These are phyloP conservation scores for Toxonevra muliebris DNA, from an alignment of 2,888 invertebrate genomes.

Conservation along the genomic window DNA sequence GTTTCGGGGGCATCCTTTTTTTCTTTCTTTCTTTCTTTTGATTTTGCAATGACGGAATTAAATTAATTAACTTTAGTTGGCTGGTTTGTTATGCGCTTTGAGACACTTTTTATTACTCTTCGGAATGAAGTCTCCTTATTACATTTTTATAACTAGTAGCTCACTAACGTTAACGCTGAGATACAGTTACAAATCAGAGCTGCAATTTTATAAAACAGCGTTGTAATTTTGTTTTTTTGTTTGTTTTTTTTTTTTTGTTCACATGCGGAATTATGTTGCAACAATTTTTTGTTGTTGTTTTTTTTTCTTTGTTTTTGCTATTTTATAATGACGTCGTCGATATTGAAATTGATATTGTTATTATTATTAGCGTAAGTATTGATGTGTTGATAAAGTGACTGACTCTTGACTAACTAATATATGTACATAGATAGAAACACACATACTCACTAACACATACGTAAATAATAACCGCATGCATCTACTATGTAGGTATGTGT, in stretches of 20 bases:
- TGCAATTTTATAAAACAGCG: not conserved
- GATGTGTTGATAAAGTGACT: constrained; percentile 21
- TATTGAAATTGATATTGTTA: too few species aligned
- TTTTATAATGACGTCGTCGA: constrained; percentile 22
- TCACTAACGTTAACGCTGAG: too few species aligned
- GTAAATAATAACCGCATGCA: not conserved
- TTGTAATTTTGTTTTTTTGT: constrained; percentile 12
- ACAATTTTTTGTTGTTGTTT: constrained; percentile 1
- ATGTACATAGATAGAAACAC: constrained; percentile 17
- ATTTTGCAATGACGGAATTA: too few species aligned
- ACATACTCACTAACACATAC: constrained; percentile 10
- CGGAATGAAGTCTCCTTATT: too few species aligned
- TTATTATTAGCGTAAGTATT: constrained; percentile 7
- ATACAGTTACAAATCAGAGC: not conserved
- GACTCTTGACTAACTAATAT: constrained; percentile 29
- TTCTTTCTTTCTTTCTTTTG: too few species aligned
- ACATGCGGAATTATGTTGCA: too few species aligned
- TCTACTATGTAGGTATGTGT: not conserved
- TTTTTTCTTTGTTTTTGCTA: constrained; percentile 17
- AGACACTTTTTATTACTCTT: too few species aligned
- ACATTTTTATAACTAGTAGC: too few species aligned
- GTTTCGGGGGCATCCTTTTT: too few species aligned
- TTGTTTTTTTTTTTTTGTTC: not conserved
- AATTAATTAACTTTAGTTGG: too few species aligned
- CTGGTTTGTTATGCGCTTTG: too few species aligned